Conservation (phyloP, 2,888 invertebrate species). For the Poecilobothrus nobilitatus region DNA sequence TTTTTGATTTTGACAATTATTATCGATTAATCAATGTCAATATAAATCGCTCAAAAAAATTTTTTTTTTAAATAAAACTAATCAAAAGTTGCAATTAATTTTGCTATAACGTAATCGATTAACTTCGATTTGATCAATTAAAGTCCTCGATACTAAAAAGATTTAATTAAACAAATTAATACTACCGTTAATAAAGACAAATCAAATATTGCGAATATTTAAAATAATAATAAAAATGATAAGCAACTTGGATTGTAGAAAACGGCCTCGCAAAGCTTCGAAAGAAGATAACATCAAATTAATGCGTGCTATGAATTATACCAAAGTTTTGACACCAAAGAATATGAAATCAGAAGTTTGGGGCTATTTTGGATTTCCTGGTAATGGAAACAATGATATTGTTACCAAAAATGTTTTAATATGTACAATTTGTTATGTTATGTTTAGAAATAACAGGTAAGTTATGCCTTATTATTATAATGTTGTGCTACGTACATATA, state of each 20-base stretch:
- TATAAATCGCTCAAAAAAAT: not conserved
- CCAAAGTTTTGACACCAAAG: constrained; percentile 8
- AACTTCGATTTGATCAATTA: not conserved
- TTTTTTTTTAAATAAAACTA: not conserved
- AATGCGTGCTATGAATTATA: constrained; percentile 1
- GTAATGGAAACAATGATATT: constrained; percentile 37
- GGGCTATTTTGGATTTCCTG: constrained; percentile 43
- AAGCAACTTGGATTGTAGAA: not conserved
- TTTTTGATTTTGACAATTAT: not conserved
- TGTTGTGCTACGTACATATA: too few species aligned
- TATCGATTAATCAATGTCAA: not conserved
- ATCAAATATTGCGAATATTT: not conserved
- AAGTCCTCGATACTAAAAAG: not conserved
- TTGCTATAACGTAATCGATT: not conserved
- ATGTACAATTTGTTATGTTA: constrained; percentile 37
- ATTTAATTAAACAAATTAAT: not conserved
- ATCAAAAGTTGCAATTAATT: not conserved
- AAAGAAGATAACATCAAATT: not conserved
- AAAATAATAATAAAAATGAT: not conserved
- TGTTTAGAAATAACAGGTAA: constrained; percentile 35
- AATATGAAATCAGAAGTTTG: constrained; percentile 43
- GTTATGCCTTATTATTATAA: too few species aligned
- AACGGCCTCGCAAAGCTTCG: not conserved
- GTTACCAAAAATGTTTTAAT: constrained; percentile 41
- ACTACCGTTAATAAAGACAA: not conserved